Conservation (phyloP, 2,113 vertebrate genomes). For the Apeltes quadracus region DNA sequence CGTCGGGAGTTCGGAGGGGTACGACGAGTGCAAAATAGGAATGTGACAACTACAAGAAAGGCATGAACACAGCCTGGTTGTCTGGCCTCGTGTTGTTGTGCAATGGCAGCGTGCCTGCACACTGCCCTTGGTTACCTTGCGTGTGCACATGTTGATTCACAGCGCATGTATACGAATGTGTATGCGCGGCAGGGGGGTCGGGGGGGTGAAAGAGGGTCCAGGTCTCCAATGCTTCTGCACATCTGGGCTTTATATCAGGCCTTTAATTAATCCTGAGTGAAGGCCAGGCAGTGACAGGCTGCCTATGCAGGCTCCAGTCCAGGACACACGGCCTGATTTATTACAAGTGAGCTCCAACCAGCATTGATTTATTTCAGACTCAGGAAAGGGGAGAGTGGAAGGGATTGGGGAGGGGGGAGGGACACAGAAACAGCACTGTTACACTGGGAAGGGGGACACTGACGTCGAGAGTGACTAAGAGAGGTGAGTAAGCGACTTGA, state of each 20-base stretch:
- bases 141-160: constrained; percentile 47
- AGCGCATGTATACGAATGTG: constrained; percentile 19
- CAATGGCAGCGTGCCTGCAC: constrained; percentile 14
- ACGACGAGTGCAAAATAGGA: constrained; percentile 17
- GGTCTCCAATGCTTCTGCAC: constrained; percentile 88
- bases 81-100: not conserved
- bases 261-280: constrained; percentile 99
- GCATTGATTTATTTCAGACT: constrained; percentile 98
- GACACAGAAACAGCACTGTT: constrained; percentile 88
- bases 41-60: constrained; percentile 43
- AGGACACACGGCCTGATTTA: constrained; percentile 99
- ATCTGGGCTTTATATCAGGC: constrained; percentile 99
- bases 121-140: constrained; percentile 23
- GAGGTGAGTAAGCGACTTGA: constrained; percentile 47
- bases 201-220: constrained; percentile 61
- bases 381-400: constrained; percentile 73
- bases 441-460: constrained; percentile 53
- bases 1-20: constrained; percentile 10
- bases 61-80: constrained; percentile 32
- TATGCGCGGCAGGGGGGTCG: constrained; percentile 6
- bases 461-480: constrained; percentile 38
- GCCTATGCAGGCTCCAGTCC: constrained; percentile 98
- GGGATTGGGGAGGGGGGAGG: constrained; percentile 45
- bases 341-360: constrained; percentile 94
- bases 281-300: constrained; percentile 98